Base-by-base conservation (phyloP, 2,888 invertebrate species). In the Lamellibrachia columna region DNA sequence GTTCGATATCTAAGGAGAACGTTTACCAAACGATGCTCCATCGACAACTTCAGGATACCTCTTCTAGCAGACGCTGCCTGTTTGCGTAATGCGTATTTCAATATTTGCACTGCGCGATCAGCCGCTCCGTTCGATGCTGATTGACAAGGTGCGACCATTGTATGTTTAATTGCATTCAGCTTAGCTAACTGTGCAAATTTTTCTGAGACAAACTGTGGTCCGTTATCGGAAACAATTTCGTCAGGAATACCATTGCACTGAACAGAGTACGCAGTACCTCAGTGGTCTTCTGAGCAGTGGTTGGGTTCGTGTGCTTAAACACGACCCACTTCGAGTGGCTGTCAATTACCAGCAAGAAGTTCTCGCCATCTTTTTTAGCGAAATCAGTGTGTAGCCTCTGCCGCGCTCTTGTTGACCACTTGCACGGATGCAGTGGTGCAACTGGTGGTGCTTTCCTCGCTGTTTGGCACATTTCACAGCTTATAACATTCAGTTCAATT, bases 161-260 rank as follows among this genome's bases (percentile, higher is more conserved):
- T 91, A 52, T 91, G 91, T 2, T 91, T 52, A 52, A 3, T 4
- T 52, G 40, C 53, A 91, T 91, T 91, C 9, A 52, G 3, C 8
- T 40, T n/a, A 9, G 40, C 52, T 9, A 91, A 91, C n/a, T 9
- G 40, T 9, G 91, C 40, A 91, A 55, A 91, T 40, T 91, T 22
- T 53, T 28, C 53, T 52, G 91, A 28, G 7, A 52, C 6, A 52
- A 91, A 52, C 22, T 91, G 91, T 52, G 91, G 91, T 4, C 91
- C 91, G 22, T 91, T 91, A 91, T 91, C 15, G 91, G n/a, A n/a
- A 11, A 91, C 91, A n/a, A 91, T n/a, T 91, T 40, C 91, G 1
- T 40, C 91, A 52, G 52, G 22, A n/a, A 40, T 3, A 7, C 22
- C 40, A 28, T 91, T 9, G 40, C 91, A 52, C 40, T 52, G 52